These are phyloP conservation scores for Amphiduros pacificus DNA, from an alignment of 2,888 invertebrate species.

Conservation along the genomic window DNA sequence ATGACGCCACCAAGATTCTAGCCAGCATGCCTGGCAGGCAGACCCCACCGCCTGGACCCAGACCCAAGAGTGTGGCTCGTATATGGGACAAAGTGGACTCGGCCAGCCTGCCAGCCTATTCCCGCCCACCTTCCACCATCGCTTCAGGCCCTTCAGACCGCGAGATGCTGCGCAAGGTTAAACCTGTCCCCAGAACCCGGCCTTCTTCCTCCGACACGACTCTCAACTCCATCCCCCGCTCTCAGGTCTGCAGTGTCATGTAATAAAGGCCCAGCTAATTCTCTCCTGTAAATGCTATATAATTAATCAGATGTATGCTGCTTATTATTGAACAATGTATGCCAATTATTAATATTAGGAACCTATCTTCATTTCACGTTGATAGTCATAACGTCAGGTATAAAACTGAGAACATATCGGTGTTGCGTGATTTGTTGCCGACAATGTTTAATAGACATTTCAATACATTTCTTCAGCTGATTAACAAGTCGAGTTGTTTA, in stretches of 20 bases:
- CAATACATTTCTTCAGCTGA: no score
- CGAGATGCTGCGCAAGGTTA: slow-evolving; percentile 38
- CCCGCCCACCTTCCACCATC: slow-evolving; percentile 46
- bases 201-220: slow-evolving; percentile 46
- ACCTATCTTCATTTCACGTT: no score
- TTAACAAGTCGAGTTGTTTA: no score
- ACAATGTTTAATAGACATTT: no score
- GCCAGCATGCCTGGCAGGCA: slow-evolving; percentile 17
- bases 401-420: no score
- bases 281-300: no score
- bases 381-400: no score
- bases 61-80: slow-evolving; percentile 17
- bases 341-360: no score
- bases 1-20: slow-evolving; percentile 20
- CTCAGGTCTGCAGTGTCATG: slow-evolving; percentile 44
- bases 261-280: no score
- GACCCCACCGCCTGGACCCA: neutral
- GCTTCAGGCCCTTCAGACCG: slow-evolving; percentile 39
- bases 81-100: slow-evolving; percentile 49
- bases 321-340: no score
- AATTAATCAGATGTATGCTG: no score
- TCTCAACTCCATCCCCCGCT: slow-evolving; percentile 36
- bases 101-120: slow-evolving; percentile 34
- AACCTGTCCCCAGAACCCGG: slow-evolving; percentile 36
- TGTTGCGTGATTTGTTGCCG: no score